Evolutionary conservation across 2,888 invertebrate genomes (phyloP).

Genomic region (Alcis repandata): DNA sequence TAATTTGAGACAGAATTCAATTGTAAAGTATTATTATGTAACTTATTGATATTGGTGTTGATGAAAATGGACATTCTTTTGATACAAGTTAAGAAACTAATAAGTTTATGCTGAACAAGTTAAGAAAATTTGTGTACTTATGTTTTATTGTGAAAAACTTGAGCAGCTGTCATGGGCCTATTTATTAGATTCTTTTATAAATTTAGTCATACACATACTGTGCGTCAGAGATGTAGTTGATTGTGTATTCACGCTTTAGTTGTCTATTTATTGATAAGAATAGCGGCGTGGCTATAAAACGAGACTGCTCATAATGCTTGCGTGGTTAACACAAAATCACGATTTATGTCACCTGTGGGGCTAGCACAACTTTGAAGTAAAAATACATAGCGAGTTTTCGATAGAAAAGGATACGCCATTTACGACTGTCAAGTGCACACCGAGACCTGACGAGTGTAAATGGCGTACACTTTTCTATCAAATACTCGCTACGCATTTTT

Average conservation of each 20-base stretch:
- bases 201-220: conserved; percentile 24
- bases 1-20: conserved; percentile 1
- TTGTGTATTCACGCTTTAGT: conserved; percentile 38
- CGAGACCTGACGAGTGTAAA: too few species aligned
- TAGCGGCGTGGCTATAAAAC: conserved; percentile 46
- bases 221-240: conserved; percentile 21
- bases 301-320: conserved; percentile 47
- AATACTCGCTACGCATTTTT: too few species aligned
- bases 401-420: too few species aligned
- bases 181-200: conserved; percentile 26
- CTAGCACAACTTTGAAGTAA: too few species aligned
- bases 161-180: conserved; percentile 35
- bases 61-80: conserved; percentile 12
- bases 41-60: conserved; percentile 10
- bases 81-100: background rate
- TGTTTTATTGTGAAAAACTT: conserved; percentile 10
- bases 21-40: conserved; percentile 10
- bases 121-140: conserved; percentile 29
- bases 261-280: conserved; percentile 40
- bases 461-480: too few species aligned
- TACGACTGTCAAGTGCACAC: too few species aligned
- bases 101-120: conserved; percentile 2
- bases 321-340: conserved; percentile 36
- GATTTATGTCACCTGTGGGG: conserved; percentile 33
- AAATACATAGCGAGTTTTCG: too few species aligned